Conservation (phyloP, 2,888 invertebrate species). For the Zootermopsis nevadensis region DNA sequence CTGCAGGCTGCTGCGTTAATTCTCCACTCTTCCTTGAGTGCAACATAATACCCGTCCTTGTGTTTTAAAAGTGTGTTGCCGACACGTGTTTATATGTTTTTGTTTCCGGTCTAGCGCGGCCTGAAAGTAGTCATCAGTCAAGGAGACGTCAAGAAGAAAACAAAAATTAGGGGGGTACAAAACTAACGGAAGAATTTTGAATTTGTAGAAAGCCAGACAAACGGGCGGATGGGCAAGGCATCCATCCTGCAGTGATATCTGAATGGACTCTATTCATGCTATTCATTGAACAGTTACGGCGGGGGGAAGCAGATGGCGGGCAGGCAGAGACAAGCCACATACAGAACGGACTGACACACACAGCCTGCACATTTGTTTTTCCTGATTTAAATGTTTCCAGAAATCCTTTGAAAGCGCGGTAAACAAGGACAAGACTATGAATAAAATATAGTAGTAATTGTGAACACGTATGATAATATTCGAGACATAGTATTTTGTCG, state of each 20-base stretch:
- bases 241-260: slow-evolving; percentile 23
- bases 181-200: slow-evolving; percentile 28
- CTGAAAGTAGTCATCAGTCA: background rate
- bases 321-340: background rate
- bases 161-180: background rate
- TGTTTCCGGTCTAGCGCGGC: slow-evolving; percentile 16
- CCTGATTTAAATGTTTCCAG: too few species aligned
- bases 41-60: background rate
- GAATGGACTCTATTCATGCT: slow-evolving; percentile 22
- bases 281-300: background rate
- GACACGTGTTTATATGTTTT: slow-evolving; percentile 2
- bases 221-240: background rate
- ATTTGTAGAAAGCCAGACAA: background rate
- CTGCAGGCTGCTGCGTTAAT: slow-evolving; percentile 16
- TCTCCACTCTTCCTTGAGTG: background rate
- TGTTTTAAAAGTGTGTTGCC: background rate
- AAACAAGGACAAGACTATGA: too few species aligned
- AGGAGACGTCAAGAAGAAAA: slow-evolving; percentile 2
- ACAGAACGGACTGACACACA: too few species aligned
- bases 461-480: too few species aligned
- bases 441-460: too few species aligned
- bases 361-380: too few species aligned
- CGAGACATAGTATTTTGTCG: too few species aligned
- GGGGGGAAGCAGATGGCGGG: slow-evolving; percentile 1
- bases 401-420: too few species aligned